These are phyloP conservation scores for Drosophila tani DNA, from an alignment of 1,140 invertebrate species.

Conservation along the genomic window DNA sequence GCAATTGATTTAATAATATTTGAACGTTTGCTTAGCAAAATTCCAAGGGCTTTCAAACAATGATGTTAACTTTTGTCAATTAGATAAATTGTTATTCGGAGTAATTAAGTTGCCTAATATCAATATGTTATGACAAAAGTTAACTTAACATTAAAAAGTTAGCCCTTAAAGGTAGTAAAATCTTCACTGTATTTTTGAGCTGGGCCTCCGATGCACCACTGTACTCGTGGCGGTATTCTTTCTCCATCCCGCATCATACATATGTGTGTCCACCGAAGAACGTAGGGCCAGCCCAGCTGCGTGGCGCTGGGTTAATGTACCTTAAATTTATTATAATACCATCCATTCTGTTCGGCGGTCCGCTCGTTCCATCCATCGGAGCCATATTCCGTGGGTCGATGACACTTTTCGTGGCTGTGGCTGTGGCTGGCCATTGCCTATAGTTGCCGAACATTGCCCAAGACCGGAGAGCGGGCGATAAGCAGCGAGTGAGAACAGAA, in stretches of 20 bases:
- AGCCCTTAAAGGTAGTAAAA: neutral
- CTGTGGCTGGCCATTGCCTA: slow-evolving; percentile 41
- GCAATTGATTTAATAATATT: too few relatives aligned
- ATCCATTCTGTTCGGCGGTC: slow-evolving; percentile 23
- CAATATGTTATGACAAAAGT: too few relatives aligned
- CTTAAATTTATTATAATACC: slow-evolving; percentile 82
- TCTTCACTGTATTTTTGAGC: neutral
- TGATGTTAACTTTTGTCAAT: too few relatives aligned
- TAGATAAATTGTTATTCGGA: too few relatives aligned
- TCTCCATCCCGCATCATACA: slow-evolving; percentile 11
- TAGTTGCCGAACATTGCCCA: slow-evolving; percentile 45
- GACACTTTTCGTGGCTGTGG: slow-evolving; percentile 68
- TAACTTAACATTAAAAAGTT: too few relatives aligned
- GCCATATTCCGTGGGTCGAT: slow-evolving; percentile 61
- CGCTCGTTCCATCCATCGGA: slow-evolving; percentile 24
- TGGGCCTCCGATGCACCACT: neutral
- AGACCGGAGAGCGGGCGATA: slow-evolving; percentile 2
- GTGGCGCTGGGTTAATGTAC: slow-evolving; percentile 74
- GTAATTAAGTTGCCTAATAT: too few relatives aligned
- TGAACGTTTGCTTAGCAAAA: too few relatives aligned
- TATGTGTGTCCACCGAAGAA: slow-evolving; percentile 16
- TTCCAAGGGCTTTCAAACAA: too few relatives aligned
- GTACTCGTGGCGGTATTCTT: neutral
- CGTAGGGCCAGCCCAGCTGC: slow-evolving; percentile 20
- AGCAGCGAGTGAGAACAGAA: slow-evolving; percentile 16